Evolutionary conservation across 1,140 invertebrate species (phyloP), one percentile per base, ranked within the genome.

Genomic region (Tribolium castaneum): DNA sequence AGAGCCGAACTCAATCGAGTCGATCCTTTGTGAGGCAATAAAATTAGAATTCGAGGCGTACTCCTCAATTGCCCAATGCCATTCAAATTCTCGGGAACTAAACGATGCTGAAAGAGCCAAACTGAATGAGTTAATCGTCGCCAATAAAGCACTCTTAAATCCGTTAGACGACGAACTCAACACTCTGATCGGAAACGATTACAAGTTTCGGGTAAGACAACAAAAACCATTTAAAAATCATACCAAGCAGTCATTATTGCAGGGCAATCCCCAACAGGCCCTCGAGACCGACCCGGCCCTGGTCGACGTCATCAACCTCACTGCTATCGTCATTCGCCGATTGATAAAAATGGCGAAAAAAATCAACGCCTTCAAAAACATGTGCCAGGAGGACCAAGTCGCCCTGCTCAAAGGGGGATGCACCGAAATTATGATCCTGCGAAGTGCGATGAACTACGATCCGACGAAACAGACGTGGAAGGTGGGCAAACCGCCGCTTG

Each of bases 261-360:
- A 82, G 81, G 76, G 75, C 12, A 77, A 79, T 71, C 59, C 75
- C 14, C 59, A 78, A 59, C 49, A 77, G 71, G 73, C 56, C 13
- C 19, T 81, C 12, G 78, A 82, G 75, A 76, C 84, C 1, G 93
- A 95, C 86, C 94, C 94, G 0, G 90, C 91, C 35, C 86, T 97
- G 0, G 87, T 96, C 52, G 94, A 94, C 82, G 92, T 97, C 3
- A 95, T 97, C 59, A 97, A 97, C 87, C 89, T 98, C 83, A 97
- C 96, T 0, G 96, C 97, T 2, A 92, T 97, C 74, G 96, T 96
- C 2, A 97, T 98, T 79, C 88, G 96, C 73, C 89, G 96, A 39
- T 88, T 98, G 14, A 97, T 98, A 81, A 96, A 96, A 86, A 97
- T 97, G 93, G 93, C 95, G 0, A 97, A 97, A 83, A 95, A 95